A percentile compares a stretch with the other conserved stretches of the same genome.
Conservation (phyloP, 2,113 vertebrate species). For the Cervus canadensis region DNA sequence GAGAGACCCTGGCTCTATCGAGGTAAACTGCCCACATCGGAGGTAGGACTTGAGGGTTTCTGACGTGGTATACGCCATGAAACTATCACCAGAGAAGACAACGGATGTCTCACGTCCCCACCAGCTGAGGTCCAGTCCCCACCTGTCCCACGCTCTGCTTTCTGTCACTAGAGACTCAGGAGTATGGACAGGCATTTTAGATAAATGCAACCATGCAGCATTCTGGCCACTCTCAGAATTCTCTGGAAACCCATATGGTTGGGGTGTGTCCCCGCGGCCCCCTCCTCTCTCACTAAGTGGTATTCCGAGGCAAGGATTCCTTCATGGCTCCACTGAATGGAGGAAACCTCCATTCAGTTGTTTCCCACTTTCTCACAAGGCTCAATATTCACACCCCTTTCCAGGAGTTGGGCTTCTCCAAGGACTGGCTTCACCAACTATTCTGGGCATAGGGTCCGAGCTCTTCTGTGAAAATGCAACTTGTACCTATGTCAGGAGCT, state of each 20-base stretch:
- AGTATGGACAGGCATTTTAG: neutral
- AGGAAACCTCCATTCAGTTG: too few species aligned
- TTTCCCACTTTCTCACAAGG: neutral
- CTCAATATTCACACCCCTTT: neutral
- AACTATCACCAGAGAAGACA: neutral
- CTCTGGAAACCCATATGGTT: neutral
- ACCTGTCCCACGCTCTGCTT: neutral
- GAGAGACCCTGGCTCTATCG: neutral
- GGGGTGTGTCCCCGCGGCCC: fast-evolving
- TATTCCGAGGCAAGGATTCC: neutral
- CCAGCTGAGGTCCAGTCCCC: neutral
- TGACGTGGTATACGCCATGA: neutral
- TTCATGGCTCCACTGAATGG: too few species aligned
- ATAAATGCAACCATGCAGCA: neutral
- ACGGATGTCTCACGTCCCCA: neutral
- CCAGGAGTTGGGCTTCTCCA: neutral
- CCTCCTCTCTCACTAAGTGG: neutral
- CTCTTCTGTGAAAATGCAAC: neutral
- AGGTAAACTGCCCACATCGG: neutral
- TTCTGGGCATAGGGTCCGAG: neutral
- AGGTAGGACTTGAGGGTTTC: neutral
- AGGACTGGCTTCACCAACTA: too few species aligned
- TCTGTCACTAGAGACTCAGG: neutral
- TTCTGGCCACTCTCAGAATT: neutral
- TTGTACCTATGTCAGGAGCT: neutral